A percentile compares a stretch with the other conserved stretches of the same genome.
Conservation (phyloP, 2,888 invertebrate genomes). For the Thereva nobilitata region DNA sequence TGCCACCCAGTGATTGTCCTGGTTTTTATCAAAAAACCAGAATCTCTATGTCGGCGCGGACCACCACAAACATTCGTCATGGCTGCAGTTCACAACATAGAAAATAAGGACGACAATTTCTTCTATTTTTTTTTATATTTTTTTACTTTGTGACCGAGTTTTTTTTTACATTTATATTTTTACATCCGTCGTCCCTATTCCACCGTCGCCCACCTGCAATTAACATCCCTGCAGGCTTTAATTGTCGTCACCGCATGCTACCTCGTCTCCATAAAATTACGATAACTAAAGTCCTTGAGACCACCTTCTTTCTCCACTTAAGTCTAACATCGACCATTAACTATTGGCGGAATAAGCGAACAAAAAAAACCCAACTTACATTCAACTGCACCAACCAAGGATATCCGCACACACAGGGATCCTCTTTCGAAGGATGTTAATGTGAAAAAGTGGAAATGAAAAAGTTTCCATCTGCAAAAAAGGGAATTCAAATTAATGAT, state of each 20-base stretch:
- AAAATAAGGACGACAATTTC: too few species aligned
- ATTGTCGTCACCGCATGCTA: slow-evolving; percentile 20
- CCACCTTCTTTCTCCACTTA: not conserved
- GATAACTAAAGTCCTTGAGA: slow-evolving; percentile 21
- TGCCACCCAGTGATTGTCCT: too few species aligned
- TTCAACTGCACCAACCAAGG: not conserved
- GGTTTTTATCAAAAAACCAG: too few species aligned
- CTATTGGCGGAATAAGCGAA: slow-evolving; percentile 4
- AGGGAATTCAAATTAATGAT: slow-evolving; percentile 40
- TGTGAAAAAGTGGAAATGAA: slow-evolving; percentile 13
- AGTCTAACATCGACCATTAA: too few species aligned
- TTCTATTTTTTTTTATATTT: too few species aligned
- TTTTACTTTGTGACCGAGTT: too few species aligned
- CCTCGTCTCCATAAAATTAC: slow-evolving; percentile 21
- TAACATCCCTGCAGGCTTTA: slow-evolving; percentile 13
- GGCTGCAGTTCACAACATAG: too few species aligned
- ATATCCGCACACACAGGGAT: too few species aligned
- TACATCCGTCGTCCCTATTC: not conserved
- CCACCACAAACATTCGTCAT: too few species aligned
- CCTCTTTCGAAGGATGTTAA: too few species aligned
- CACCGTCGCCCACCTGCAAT: not conserved
- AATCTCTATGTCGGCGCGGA: too few species aligned
- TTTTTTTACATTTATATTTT: too few species aligned
- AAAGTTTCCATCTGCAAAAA: slow-evolving; percentile 15
- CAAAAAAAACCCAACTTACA: not conserved